phyloP scores from a whole-genome alignment of 2,888 invertebrate genomes.

The Tetrapedia diversipes region DNA sequence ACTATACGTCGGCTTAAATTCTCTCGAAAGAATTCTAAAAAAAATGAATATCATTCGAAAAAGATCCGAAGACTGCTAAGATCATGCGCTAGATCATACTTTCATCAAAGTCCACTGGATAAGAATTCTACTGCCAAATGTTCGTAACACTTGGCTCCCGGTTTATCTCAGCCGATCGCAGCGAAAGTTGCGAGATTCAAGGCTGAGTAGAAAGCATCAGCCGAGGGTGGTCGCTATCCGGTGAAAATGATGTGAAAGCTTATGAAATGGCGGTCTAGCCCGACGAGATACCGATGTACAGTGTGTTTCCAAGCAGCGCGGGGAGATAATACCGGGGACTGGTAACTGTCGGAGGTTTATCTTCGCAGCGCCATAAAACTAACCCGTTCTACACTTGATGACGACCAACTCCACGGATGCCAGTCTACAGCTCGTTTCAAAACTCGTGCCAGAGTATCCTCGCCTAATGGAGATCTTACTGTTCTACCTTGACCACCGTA shows the following conservation, averaged over 20 bases:
- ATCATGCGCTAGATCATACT: too few relatives aligned
- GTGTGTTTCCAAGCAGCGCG: conserved; percentile 61
- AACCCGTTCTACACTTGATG: conserved; percentile 68
- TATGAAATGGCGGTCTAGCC: conserved; percentile 70
- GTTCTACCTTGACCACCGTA: conserved; percentile 26
- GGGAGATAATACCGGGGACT: conserved; percentile 69
- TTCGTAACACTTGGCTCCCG: neutral
- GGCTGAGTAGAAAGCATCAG: conserved; percentile 59
- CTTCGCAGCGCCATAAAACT: conserved; percentile 71
- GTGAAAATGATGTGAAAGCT: conserved; percentile 71
- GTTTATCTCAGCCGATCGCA: neutral
- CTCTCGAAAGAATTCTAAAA: too few relatives aligned
- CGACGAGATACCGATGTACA: conserved; percentile 63
- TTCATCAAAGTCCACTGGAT: neutral
- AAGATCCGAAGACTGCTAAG: neutral
- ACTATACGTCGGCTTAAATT: too few relatives aligned
- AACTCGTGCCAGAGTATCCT: conserved; percentile 51
- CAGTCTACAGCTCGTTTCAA: conserved; percentile 61
- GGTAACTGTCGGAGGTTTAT: conserved; percentile 71
- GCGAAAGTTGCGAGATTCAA: conserved; percentile 61
- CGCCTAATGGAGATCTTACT: conserved; percentile 33
- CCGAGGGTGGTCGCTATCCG: conserved; percentile 56
- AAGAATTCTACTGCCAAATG: neutral
- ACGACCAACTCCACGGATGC: conserved; percentile 44
- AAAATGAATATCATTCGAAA: neutral